A percentile compares a stretch with the other conserved stretches of the same genome.
Conservation (phyloP, 2,888 invertebrate species). For the Opisthograptis luteolata region DNA sequence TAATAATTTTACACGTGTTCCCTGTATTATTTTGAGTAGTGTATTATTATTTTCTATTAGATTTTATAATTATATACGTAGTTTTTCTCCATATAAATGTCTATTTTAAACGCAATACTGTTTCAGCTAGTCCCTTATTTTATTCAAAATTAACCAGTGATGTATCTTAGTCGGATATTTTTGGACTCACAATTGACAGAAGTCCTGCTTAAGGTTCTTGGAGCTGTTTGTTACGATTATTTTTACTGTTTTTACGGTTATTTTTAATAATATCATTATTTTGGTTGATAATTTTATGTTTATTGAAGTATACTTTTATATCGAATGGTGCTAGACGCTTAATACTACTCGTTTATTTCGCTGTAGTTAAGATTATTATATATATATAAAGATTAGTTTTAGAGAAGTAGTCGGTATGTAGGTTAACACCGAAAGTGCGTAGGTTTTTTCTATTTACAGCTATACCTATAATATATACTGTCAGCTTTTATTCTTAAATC, state of each 20-base stretch:
- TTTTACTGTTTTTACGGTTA: slow-evolving; percentile 51
- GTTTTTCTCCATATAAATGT: slow-evolving; percentile 60
- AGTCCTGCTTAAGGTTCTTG: slow-evolving; percentile 44
- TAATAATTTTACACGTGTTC: too few species aligned
- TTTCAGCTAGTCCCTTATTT: slow-evolving; percentile 71
- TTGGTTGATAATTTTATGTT: slow-evolving; percentile 80
- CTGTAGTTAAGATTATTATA: slow-evolving; percentile 66
- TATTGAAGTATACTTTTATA: slow-evolving; percentile 73
- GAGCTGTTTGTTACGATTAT: slow-evolving; percentile 66
- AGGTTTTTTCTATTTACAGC: slow-evolving; percentile 35
- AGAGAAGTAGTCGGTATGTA: slow-evolving; percentile 10
- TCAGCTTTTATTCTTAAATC: slow-evolving; percentile 58
- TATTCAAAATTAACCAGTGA: slow-evolving; percentile 72
- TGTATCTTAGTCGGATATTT: slow-evolving; percentile 53
- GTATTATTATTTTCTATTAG: slow-evolving; percentile 54
- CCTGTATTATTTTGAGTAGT: too few species aligned
- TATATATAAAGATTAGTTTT: slow-evolving; percentile 54
- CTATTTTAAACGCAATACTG: slow-evolving; percentile 72
- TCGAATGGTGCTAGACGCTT: slow-evolving; percentile 83
- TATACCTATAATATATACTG: slow-evolving; percentile 34
- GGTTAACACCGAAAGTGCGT: slow-evolving; percentile 36
- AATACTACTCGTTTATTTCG: slow-evolving; percentile 66
- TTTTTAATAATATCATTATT: slow-evolving; percentile 66
- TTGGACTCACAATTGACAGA: slow-evolving; percentile 38
- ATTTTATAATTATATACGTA: slow-evolving; percentile 67